Evolutionary conservation across 1,140 invertebrate genomes (phyloP), one percentile per base, ranked within the genome.

Genomic region (Bombus fervidus): DNA sequence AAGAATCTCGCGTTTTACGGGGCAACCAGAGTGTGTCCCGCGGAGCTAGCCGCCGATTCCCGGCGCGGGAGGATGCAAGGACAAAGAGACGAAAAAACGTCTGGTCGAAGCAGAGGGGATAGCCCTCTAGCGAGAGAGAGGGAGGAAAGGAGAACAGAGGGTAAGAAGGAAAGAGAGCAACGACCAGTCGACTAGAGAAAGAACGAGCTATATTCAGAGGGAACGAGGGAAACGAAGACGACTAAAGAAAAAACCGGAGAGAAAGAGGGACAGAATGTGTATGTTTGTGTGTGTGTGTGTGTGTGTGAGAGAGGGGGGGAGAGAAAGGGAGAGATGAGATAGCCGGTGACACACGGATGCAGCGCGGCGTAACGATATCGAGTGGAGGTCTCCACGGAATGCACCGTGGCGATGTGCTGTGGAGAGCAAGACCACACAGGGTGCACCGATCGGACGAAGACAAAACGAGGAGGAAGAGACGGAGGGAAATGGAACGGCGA

Each of bases 61-160:
- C 81, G 84, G 86, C 79, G 88, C 89, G 90, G 90, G 90, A 91
- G 90, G 90, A 89, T 91, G 89, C 88, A 90, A 89, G 90, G 88
- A 91, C 90, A 91, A 88, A 88, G 90, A 89, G 89, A 85, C 81
- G 89, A 90, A 92, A 87, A 89, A 90, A 91, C 71, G 53, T 82
- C 83, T 59, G 39, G 69, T 41, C 79, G 69, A 81, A 62, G 71
- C 79, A 79, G 77, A 83, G 87, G 86, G 85, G 90, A 86, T 79
- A 83, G 87, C 79, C 84, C 53, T 47, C 31, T 62, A 53, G 77
- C 43, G 37, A 74, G 85, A 81, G 83, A 87, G 75, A 77, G 73
- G 34, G 18, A 68, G 66, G 71, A 76, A 86, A 73, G 73, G 71
- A 76, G 68, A 31, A 28, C 39, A 43, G n/a, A 53, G 62, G 68